Percentiles rank a stretch among this genome's conserved stretches.
phyloP scores from a whole-genome alignment of 2,797 vertebrate species.

The Hoplostethus atlanticus region DNA sequence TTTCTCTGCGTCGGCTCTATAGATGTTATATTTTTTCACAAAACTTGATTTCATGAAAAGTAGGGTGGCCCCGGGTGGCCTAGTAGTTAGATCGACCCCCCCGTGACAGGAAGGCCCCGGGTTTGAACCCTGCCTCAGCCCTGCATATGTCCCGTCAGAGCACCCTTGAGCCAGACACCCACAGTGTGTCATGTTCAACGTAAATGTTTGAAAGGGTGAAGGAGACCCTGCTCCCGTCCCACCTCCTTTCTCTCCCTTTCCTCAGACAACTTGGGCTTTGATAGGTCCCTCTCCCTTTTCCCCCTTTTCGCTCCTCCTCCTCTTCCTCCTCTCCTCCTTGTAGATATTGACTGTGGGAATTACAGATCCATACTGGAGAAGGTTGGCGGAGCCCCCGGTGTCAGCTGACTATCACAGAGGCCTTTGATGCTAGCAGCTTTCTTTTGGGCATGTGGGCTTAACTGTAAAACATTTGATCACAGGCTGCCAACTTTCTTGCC shows the following conservation, averaged over 20 bases:
- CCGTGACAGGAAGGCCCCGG: conserved; percentile 51
- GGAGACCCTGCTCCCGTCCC: background rate
- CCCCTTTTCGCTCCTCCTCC: background rate
- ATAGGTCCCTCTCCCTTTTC: conserved; percentile 2
- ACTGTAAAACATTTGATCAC: background rate
- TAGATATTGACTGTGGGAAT: conserved; percentile 42
- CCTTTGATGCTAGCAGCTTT: conserved; percentile 13
- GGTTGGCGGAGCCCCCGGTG: conserved; percentile 26
- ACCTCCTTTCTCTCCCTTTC: background rate
- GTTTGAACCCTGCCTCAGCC: conserved; percentile 30
- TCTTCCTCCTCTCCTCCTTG: conserved; percentile 4
- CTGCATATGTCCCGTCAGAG: background rate
- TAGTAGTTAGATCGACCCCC: no score
- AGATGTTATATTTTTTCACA: no score
- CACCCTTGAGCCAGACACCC: no score
- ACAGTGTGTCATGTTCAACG: background rate
- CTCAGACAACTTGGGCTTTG: conserved; percentile 21
- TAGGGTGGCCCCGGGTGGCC: no score
- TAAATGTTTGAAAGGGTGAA: no score
- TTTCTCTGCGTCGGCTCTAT: no score
- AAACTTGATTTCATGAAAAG: no score
- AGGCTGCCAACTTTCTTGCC: background rate
- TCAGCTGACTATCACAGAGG: conserved; percentile 49
- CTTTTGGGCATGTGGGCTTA: conserved; percentile 8
- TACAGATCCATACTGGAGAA: conserved; percentile 32